These are phyloP conservation scores for Lasioglossum vierecki DNA, from an alignment of 2,888 invertebrate genomes.

Conservation along the genomic window DNA sequence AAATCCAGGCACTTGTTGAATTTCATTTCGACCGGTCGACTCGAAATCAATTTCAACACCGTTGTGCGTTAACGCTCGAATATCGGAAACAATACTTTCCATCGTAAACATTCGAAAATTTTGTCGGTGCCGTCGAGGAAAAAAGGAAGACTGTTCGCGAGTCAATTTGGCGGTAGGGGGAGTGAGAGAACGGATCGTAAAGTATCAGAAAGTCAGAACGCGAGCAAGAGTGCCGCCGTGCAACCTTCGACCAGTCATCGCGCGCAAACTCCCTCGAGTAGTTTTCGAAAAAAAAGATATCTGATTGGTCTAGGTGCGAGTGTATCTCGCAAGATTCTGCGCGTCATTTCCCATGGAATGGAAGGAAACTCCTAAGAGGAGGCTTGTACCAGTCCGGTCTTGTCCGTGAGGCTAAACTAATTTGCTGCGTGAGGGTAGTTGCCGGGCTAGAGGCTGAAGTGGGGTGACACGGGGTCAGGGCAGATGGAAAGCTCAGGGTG, in stretches of 20 bases:
- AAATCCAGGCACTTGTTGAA: conserved; percentile 8
- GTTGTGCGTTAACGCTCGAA: not conserved
- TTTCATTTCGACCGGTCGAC: not conserved
- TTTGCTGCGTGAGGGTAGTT: conserved; percentile 71
- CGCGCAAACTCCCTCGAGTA: conserved; percentile 44
- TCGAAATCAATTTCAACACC: not conserved
- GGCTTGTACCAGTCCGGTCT: conserved; percentile 60
- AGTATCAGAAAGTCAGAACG: not conserved
- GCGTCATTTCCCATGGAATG: conserved; percentile 67
- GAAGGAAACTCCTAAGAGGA: conserved; percentile 62
- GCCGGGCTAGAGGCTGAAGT: conserved; percentile 62
- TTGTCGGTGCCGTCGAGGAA: not conserved
- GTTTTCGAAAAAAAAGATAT: conserved; percentile 38
- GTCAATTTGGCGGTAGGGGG: too few species aligned
- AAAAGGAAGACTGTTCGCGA: not conserved
- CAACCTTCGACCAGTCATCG: conserved; percentile 19
- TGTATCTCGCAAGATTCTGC: conserved; percentile 61
- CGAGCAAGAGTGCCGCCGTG: not conserved
- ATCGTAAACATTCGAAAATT: not conserved
- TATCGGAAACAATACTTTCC: not conserved
- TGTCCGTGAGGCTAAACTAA: conserved; percentile 76
- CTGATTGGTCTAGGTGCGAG: conserved; percentile 38
- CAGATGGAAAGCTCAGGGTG: conserved; percentile 43
- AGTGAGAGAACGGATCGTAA: not conserved
- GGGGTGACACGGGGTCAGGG: conserved; percentile 66